These are phyloP conservation scores for Macrotus californicus DNA, from an alignment of 2,113 vertebrate genomes.

Conservation along the genomic window DNA sequence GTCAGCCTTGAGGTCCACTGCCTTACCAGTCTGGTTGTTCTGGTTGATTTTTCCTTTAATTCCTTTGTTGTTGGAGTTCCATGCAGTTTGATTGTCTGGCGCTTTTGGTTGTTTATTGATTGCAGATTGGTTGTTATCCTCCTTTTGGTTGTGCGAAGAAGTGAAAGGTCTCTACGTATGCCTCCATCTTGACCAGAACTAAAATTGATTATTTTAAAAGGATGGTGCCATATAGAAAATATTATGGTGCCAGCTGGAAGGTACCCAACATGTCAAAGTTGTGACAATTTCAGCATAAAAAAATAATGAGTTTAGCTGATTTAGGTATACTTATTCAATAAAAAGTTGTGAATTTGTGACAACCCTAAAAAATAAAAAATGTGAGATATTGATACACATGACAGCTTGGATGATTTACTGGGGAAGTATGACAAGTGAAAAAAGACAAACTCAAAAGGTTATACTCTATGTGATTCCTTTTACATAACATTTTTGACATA, in stretches of 20 bases:
- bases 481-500: neutral
- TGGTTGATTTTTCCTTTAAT: too few relatives aligned
- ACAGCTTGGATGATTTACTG: neutral
- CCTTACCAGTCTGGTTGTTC: too few relatives aligned
- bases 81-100: too few relatives aligned
- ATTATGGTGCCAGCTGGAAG: neutral
- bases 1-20: too few relatives aligned
- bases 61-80: too few relatives aligned
- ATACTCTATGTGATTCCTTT: neutral
- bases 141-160: too few relatives aligned
- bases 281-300: neutral
- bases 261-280: neutral
- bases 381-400: neutral
- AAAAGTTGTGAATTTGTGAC: neutral
- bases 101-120: too few relatives aligned
- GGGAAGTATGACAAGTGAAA: neutral
- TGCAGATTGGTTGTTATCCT: too few relatives aligned
- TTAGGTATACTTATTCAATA: neutral
- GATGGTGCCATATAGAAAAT: neutral
- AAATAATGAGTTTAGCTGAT: neutral
- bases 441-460: neutral
- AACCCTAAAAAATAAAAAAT: neutral
- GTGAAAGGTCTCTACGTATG: too few relatives aligned
- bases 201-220: too few relatives aligned
- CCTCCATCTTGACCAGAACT: too few relatives aligned